Base-by-base conservation (phyloP, 2,888 invertebrate genomes). In the Homarus gammarus region DNA sequence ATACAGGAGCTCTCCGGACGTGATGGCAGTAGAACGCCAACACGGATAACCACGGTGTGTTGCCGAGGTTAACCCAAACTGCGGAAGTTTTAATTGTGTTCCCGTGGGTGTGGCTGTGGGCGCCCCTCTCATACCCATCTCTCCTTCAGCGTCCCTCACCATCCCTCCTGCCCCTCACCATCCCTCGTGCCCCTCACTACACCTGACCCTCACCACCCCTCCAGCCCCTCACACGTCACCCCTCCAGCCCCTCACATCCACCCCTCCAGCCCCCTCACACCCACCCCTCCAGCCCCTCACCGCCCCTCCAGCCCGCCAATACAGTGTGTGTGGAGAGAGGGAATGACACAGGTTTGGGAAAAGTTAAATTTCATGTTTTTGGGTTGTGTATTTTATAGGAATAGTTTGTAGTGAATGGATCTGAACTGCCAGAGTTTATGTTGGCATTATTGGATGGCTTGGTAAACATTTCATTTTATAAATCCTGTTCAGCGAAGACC, bases 381-480 rank as follows among this genome's bases (percentile, higher is more conserved):
- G 40, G 70, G 5, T 27, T 73, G 72, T 78, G 78, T 87, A 73
- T 40, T 87, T 79, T 87, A 87, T 87, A 72, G 87, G 51, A 73
- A 87, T 87, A 87, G 87, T 87, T 87, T 79, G 87, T 56, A 51
- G 72, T 38, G 87, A 78, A 87, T 81, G 79, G 68, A 38, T 51
- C 33, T 70, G 38, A 51, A 38, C 81, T 78, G 77, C 27, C 36
- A 33, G 61, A 40, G 77, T 77, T 77, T 75, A 75, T 85, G 84
- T 61, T 18, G 33, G 75, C 6, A 33, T 49, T 22, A 44, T 22
- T 40, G 84, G 22, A 51, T 6, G 40, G 6, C 18, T 49, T 15
- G n/a, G 36, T 38, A 6, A 38, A 22, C 36, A 33, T 56, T 82
- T 68, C 38, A n/a, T 44, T 75, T 68, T 64, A 36, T 70, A 70